Base-by-base conservation (phyloP, 2,113 vertebrate genomes). In the Pterocles gutturalis region DNA sequence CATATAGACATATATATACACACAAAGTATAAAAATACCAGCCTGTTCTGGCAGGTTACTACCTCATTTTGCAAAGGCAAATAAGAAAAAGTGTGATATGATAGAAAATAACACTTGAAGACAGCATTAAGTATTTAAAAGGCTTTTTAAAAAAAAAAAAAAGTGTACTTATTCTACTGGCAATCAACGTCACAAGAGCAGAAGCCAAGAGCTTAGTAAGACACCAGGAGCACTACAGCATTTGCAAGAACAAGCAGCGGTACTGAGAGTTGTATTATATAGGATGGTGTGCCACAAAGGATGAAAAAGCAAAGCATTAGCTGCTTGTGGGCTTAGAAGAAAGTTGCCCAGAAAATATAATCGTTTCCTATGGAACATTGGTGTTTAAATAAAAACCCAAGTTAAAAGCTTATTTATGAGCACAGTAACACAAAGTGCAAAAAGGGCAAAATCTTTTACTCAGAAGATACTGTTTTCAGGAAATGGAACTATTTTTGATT, bases 261-360 rank as follows among this genome's bases (percentile, higher is more conserved):
- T 2, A 38, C 53, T 58, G 46, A 45, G 34, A 3, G 53, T 4
- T 48, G 1, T 2, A 5, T 70, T 71, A 13, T 4, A 22, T 0
- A 24, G 36, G 28, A 24, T 15, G 11, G 70, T 5, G n/a, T 5
- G 25, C 41, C 67, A 38, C 10, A 41, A 28, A n/a, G 46, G 41
- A 10, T n/a, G 43, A 54, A 34, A 86, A 51, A 26, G 11, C 41
- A 28, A n/a, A 71, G 28, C 2, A 3, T 7, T 17, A 78, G n/a
- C 9, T 70, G 16, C 41, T n/a, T 10, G 12, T 10, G 22, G 34
- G 19, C 31, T 80, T 21, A 29, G 2, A 3, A 78, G 21, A 31
- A 48, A 65, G 17, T 21, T 10, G 1, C 31, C 29, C 61, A 45
- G 38, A 48, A 92, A 87, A 41, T 2, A 12, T 0, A 60, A 22